Evolutionary conservation across 2,113 vertebrate species (phyloP), one percentile per base, ranked within the genome.

Genomic region (Eulemur macaco): DNA sequence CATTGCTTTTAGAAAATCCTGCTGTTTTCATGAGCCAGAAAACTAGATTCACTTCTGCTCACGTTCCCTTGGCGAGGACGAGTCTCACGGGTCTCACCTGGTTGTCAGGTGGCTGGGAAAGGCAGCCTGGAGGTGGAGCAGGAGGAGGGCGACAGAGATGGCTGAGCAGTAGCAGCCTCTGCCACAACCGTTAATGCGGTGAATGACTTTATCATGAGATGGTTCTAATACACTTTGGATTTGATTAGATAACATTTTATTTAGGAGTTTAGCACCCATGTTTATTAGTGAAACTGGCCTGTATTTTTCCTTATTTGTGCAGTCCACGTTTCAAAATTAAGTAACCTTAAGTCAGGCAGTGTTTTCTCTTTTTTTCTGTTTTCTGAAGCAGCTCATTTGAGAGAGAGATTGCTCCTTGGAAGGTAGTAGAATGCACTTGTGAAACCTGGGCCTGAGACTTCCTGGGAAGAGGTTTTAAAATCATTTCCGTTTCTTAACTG

Each of bases 231-330:
- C 3, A 37, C 34, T 77, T 77, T 77, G 14, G 25, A 84, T 85
- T 95, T 78, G 71, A 34, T 78, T 90, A 50, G 50, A 14, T 85
- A 90, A 58, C 85, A 69, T 87, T 86, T 66, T 78, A 86, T 66
- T 90, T 90, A 50, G 52, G 20, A 34, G 34, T 63, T 94, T 94
- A 52, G 17, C 15, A 42, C 74, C n/a, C 45, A 45, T 94, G 47
- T 83, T 83, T 84, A 20, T 58, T 84, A 90, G 58, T 37, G 20
- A 58, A 90, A 39, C 39, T 85, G 39, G 23, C 31, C 17, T 66
- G 47, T 68, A 42, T 42, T 89, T 83, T 82, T 89, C 45, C 45
- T 74, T 66, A 82, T 84, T 77, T 89, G 58, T 27, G 68, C 23
- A 47, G 68, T 77, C 37, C 31, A 60, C 10, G 85, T 77, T 84